Evolutionary conservation across 2,888 invertebrate genomes (phyloP).

Genomic region (Dioctria rufipes): DNA sequence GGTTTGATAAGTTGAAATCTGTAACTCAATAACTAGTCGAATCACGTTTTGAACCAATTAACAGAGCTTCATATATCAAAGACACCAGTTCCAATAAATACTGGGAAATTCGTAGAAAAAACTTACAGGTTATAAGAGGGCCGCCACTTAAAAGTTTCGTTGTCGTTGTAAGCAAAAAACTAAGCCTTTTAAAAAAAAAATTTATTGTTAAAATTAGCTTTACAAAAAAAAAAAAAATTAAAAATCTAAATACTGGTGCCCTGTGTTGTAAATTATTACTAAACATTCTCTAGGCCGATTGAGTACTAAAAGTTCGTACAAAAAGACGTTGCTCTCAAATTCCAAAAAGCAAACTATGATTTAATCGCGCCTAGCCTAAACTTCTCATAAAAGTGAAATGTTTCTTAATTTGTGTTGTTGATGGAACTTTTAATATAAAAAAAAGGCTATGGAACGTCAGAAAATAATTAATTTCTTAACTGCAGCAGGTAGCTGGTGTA

Average conservation of each 20-base stretch:
- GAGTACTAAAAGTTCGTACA: slow-evolving; percentile 16
- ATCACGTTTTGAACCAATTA: too few species aligned
- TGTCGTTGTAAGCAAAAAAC: not conserved
- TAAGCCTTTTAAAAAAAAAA: not conserved
- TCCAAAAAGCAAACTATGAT: slow-evolving; percentile 5
- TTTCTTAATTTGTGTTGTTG: slow-evolving; percentile 9
- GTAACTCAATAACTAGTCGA: too few species aligned
- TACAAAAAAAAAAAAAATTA: not conserved
- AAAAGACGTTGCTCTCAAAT: slow-evolving; percentile 3
- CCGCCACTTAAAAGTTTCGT: not conserved
- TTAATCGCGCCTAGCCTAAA: not conserved
- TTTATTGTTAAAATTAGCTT: slow-evolving; percentile 14
- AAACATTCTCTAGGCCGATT: slow-evolving; percentile 6
- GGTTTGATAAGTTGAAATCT: too few species aligned
- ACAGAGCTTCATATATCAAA: too few species aligned
- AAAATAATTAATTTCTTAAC: slow-evolving; percentile 74
- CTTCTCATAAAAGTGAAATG: slow-evolving; percentile 19
- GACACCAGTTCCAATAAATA: too few species aligned
- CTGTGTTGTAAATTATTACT: slow-evolving; percentile 21
- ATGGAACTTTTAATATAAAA: not conserved
- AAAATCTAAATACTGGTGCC: slow-evolving; percentile 39
- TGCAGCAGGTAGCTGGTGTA: slow-evolving; percentile 94
- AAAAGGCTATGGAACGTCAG: too few species aligned
- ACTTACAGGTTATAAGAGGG: too few species aligned
- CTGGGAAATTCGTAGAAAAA: too few species aligned